Percentiles rank a stretch among this genome's conserved stretches.
These are phyloP conservation scores for Cheilosia pagana DNA, from an alignment of 2,888 invertebrate species.

Conservation along the genomic window DNA sequence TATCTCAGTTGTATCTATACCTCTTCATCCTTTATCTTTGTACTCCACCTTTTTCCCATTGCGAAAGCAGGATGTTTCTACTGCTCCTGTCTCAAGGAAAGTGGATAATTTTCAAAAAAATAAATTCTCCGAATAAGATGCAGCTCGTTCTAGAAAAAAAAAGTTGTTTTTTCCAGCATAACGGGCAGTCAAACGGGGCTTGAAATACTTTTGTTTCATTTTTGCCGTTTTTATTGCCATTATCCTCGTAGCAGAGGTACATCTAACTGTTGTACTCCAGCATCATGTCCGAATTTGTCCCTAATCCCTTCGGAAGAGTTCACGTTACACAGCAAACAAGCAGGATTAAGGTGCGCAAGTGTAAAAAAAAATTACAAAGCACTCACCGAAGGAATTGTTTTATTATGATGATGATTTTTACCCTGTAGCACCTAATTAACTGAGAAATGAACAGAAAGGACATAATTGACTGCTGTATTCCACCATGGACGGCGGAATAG, in stretches of 20 bases:
- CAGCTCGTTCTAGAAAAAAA: conserved; percentile 2
- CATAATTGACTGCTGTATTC: conserved; percentile 54
- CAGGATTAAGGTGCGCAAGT: conserved; percentile 43
- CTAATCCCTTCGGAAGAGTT: conserved; percentile 41
- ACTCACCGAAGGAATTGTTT: conserved; percentile 56
- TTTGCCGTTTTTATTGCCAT: conserved; percentile 33
- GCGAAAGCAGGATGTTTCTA: background rate
- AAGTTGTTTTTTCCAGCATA: conserved; percentile 31
- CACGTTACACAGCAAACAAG: conserved; percentile 38
- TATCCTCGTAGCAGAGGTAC: conserved; percentile 33
- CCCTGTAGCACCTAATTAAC: conserved; percentile 70
- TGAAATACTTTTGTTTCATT: conserved; percentile 42
- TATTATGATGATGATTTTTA: conserved; percentile 70
- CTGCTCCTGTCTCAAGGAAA: background rate
- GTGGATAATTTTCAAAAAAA: background rate
- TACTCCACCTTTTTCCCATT: background rate
- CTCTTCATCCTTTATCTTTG: conserved; percentile 6
- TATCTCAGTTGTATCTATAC: conserved; percentile 1
- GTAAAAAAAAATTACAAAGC: background rate
- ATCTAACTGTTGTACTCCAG: conserved; percentile 36
- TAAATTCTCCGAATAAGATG: conserved; percentile 25
- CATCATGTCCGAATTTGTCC: conserved; percentile 64
- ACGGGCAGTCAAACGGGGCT: conserved; percentile 11
- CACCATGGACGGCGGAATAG: background rate
- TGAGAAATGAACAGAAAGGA: conserved; percentile 54